Evolutionary conservation across 2,113 vertebrate species (phyloP).

Genomic region (Poeciliopsis turrubarensis): DNA sequence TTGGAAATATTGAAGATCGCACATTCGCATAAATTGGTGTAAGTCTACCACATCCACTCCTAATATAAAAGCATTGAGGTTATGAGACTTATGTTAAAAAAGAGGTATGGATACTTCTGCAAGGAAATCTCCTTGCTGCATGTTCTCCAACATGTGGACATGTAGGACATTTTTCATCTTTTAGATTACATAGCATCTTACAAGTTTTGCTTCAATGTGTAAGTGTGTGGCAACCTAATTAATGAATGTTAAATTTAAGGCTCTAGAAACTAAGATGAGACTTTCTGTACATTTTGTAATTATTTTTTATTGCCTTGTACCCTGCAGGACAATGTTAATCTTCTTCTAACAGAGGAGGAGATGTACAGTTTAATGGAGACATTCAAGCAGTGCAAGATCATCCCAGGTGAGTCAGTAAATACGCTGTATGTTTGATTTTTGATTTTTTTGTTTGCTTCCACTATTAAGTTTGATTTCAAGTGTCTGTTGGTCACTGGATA

Average conservation of each 20-base stretch:
- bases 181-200: neutral
- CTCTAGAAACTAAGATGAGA: neutral
- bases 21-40: no score
- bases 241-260: neutral
- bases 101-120: neutral
- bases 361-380: conserved; percentile 94
- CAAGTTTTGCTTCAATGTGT: neutral
- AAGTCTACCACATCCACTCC: neutral
- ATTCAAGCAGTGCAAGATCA: conserved; percentile 91
- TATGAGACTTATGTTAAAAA: neutral
- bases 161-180: no score
- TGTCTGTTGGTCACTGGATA: no score
- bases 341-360: conserved; percentile 95
- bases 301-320: neutral
- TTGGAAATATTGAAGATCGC: no score
- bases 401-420: conserved; percentile 83
- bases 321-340: conserved; percentile 93
- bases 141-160: no score
- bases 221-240: neutral
- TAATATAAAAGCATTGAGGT: neutral
- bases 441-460: no score
- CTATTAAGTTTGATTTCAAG: no score
- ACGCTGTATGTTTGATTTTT: no score
- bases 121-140: neutral
- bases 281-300: conserved; percentile 1